Evolutionary conservation across 2,888 invertebrate genomes (phyloP).

Genomic region (Chloroclystis v-ata): DNA sequence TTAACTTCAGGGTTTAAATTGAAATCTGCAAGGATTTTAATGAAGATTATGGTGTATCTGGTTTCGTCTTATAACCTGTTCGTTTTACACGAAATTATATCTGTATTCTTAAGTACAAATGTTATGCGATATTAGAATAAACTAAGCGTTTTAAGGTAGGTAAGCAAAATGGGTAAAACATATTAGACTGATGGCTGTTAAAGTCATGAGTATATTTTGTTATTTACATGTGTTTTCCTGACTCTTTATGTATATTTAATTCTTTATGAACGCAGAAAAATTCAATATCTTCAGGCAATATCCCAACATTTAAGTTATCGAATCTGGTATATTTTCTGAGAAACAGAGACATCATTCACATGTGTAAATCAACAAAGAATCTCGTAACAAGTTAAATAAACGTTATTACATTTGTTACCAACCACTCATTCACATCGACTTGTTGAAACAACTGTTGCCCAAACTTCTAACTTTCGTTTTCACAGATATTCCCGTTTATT

Average conservation of each 20-base stretch:
- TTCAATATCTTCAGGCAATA: too few species aligned
- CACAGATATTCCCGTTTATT: constrained; percentile 59
- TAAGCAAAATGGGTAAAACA: too few species aligned
- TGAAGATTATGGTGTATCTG: constrained; percentile 33
- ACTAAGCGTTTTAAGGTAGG: too few species aligned
- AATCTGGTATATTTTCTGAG: not conserved
- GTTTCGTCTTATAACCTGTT: constrained; percentile 21
- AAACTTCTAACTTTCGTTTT: constrained; percentile 41
- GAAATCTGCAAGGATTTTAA: constrained; percentile 41
- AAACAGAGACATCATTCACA: constrained; percentile 1
- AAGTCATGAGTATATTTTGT: too few species aligned
- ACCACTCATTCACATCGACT: constrained; percentile 38
- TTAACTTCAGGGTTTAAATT: constrained; percentile 34
- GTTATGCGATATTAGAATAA: not conserved
- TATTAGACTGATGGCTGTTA: too few species aligned
- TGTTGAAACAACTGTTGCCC: constrained; percentile 47
- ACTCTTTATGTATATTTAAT: too few species aligned
- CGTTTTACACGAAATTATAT: constrained; percentile 4
- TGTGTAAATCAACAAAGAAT: constrained; percentile 1
- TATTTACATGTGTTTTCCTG: too few species aligned
- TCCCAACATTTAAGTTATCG: too few species aligned
- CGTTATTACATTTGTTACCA: constrained; percentile 24
- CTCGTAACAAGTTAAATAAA: constrained; percentile 20
- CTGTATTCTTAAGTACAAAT: not conserved
- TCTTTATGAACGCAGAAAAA: too few species aligned